Conservation (phyloP, 2,113 vertebrate genomes). For the Campylomormyrus numenius region DNA sequence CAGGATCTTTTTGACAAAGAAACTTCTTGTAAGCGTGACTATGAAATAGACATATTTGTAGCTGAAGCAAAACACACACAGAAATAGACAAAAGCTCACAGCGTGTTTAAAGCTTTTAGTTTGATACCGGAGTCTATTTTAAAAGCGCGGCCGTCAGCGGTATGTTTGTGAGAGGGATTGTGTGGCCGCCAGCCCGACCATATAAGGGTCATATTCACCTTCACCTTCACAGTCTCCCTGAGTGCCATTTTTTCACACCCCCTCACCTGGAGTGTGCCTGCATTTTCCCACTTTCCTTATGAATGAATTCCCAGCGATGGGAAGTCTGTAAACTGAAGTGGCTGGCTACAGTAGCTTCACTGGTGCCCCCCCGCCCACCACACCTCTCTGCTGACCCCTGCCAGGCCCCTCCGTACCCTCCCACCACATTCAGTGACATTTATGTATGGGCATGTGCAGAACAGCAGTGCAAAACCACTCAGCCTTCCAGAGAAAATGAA, state of each 20-base stretch:
- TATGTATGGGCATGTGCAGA: neutral
- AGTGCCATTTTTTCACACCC: neutral
- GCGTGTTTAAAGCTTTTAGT: neutral
- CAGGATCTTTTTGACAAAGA: neutral
- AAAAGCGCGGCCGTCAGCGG: neutral
- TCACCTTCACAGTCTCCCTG: neutral
- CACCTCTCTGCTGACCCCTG: neutral
- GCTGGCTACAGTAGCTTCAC: neutral
- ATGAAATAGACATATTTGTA: neutral
- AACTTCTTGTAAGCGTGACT: neutral
- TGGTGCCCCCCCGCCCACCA: neutral
- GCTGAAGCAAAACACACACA: neutral
- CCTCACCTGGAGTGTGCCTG: neutral
- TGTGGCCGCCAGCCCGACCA: neutral
- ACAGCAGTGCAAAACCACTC: too few relatives aligned
- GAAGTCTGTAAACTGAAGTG: neutral
- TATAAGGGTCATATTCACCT: neutral
- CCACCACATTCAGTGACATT: neutral
- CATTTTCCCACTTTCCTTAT: conserved; percentile 5
- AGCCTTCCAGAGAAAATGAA: neutral
- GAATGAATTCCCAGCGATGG: conserved; percentile 1
- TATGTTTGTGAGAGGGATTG: neutral
- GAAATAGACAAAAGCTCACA: neutral
- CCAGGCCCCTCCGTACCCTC: neutral
- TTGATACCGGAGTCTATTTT: neutral